Percentiles rank a stretch among this genome's conserved stretches.
phyloP scores from a whole-genome alignment of 2,113 vertebrate genomes.

The Sinosuthora webbiana region DNA sequence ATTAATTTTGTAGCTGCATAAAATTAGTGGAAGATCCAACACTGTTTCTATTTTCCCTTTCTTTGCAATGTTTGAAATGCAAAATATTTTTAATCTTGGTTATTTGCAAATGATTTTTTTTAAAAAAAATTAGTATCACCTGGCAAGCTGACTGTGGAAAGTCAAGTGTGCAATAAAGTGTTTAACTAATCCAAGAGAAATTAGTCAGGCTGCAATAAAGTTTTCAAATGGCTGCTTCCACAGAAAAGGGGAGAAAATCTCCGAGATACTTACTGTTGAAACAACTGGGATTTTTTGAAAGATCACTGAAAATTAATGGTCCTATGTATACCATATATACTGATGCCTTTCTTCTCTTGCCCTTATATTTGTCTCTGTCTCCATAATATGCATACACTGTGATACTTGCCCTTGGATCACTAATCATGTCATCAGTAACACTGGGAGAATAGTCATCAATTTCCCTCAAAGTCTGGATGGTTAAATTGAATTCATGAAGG shows the following conservation, averaged over 20 bases:
- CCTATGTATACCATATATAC: not conserved
- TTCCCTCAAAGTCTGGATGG: not conserved
- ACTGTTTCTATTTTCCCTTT: not conserved
- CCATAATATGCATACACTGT: not conserved
- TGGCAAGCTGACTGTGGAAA: not conserved
- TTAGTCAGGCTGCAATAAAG: not conserved
- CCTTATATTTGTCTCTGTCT: not conserved
- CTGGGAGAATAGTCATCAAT: not conserved
- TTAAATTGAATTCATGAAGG: not conserved
- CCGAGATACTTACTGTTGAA: not conserved
- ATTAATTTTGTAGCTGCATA: not conserved
- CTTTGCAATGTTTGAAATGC: not conserved
- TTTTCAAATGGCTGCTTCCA: not conserved
- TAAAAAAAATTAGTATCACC: not conserved
- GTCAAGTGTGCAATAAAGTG: not conserved
- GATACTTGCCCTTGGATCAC: not conserved
- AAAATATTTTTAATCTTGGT: not conserved
- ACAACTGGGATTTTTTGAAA: accelerated
- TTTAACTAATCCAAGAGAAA: not conserved
- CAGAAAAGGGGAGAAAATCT: not conserved
- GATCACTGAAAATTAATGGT: not conserved
- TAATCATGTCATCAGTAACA: not conserved
- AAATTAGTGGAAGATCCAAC: not conserved
- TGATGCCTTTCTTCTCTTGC: not conserved
- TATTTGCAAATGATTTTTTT: not conserved